Evolutionary conservation across 2,888 invertebrate species (phyloP), one percentile per base, ranked within the genome.

Genomic region (Lasius platythorax): DNA sequence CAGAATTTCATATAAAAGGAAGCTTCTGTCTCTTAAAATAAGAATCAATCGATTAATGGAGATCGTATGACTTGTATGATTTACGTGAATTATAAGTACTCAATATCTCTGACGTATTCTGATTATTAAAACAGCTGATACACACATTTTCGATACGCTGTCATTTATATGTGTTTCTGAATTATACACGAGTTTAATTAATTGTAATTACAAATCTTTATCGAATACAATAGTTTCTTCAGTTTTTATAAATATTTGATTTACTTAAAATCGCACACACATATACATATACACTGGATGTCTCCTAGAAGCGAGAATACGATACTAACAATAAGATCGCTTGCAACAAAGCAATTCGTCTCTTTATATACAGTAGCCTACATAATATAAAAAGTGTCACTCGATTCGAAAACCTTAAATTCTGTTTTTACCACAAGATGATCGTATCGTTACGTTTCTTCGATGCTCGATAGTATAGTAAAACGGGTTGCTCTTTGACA

Each of bases 401-500:
- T 28, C 18, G 30, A 63, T 74, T n/a, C 63, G 37, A 37, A 9
- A 66, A 30, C 8, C 46, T 76, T 37, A 53, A 50, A 76, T 76
- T 70, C 40, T n/a, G 9, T 43, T 9, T 68, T 58, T 67, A 23
- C 70, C 70, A 43, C 68, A 30, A 78, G 70, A 78, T 78, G 58
- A 33, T 43, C 40, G 23, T 58, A 78, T 30, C 58, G 23, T 43
- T 68, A 58, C n/a, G 43, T n/a, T 79, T 68, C 9, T 28, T 33
- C 18, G 6, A 30, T 53, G 8, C 68, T 78, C 18, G 70, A 66
- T 50, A n/a, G n/a, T 28, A 56, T 73, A 12, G 50, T 50, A 15
- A 37, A 76, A 76, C 76, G 76, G 37, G 66, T 76, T 76, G 66
- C 50, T 23, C 6, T 66, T 66, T 18, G 23, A 37, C 28, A 66